Evolutionary conservation across 1,140 invertebrate genomes (phyloP), one percentile per base, ranked within the genome.

Genomic region (Neoseiulus cucumeris): DNA sequence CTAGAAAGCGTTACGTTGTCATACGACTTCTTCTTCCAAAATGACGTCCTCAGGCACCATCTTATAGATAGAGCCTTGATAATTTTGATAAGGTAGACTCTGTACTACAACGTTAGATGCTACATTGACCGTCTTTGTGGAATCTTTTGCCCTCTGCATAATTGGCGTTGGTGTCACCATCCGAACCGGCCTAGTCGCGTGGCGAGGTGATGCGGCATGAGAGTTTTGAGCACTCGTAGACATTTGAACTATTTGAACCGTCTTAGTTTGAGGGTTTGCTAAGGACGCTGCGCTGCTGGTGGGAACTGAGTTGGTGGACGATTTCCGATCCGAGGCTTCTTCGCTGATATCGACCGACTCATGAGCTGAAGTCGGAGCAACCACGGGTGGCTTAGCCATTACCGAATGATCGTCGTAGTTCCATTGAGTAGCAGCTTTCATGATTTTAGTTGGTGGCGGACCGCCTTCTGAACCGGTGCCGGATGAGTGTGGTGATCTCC

Each of bases 211-310:
- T 39, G 28, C 4, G 18, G 45, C 28, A 14, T 20, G 28, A 47
- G 45, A 47, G 14, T 20, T 25, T 59, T 59, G 51, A 59, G 51
- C 51, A 25, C 33, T 59, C 33, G 51, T 59, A 14, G 51, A 59
- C 51, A 59, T 59, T 59, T 59, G 51, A 33, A 59, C 51, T 59
- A 59, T 59, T 33, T 59, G 51, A 59, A 59, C 51, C 51, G 51
- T 59, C 14, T 33, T 25, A 1, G 51, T 59, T 33, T 59, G 51
- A 17, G 51, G 33, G 14, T 25, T 59, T 33, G 51, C 51, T 25
- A 25, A 39, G 33, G 33, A 39, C 33, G 33, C 33, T 39, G 33
- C 33, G 33, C 33, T 39, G 33, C 33, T 39, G 4, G 9, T 9
- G 33, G 33, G 33, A 39, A 39, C 33, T 6, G 4, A 39, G 33